phyloP scores from a whole-genome alignment of 1,140 invertebrate species.

The Drosophila kikkawai region DNA sequence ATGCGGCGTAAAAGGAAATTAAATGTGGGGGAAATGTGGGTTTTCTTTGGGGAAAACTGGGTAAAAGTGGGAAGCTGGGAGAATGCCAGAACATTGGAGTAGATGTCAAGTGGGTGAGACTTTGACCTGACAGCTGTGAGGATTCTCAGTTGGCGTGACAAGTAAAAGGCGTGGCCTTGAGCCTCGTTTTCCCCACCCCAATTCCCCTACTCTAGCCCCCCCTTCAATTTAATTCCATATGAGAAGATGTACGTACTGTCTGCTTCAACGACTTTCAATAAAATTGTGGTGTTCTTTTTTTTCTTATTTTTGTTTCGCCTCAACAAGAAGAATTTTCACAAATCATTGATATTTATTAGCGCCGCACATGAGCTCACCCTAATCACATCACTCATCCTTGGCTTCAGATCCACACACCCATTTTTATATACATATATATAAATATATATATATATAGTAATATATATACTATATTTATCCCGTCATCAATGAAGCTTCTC shows the following conservation, averaged over 20 bases:
- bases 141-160: conserved; percentile 49
- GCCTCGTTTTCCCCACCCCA: neutral
- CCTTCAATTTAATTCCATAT: conserved; percentile 24
- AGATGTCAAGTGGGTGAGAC: conserved; percentile 35
- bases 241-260: conserved; percentile 1
- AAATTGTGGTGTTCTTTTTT: neutral
- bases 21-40: conserved; percentile 14
- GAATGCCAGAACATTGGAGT: conserved; percentile 16
- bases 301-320: neutral
- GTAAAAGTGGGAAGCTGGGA: neutral
- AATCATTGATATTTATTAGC: conserved; percentile 42
- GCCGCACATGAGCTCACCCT: conserved; percentile 11
- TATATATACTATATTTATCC: neutral
- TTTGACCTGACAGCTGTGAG: conserved; percentile 42
- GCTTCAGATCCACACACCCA: neutral
- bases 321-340: conserved; percentile 13
- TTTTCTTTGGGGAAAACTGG: neutral
- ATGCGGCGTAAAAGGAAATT: conserved; percentile 39
- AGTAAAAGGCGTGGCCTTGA: conserved; percentile 65
- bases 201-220: neutral
- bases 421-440: neutral
- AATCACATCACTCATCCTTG: conserved; percentile 28
- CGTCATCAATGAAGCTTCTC: conserved; percentile 52
- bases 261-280: conserved; percentile 27
- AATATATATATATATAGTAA: neutral